These are phyloP conservation scores for Megathymus violae DNA, from an alignment of 1,140 invertebrate species.

Conservation along the genomic window DNA sequence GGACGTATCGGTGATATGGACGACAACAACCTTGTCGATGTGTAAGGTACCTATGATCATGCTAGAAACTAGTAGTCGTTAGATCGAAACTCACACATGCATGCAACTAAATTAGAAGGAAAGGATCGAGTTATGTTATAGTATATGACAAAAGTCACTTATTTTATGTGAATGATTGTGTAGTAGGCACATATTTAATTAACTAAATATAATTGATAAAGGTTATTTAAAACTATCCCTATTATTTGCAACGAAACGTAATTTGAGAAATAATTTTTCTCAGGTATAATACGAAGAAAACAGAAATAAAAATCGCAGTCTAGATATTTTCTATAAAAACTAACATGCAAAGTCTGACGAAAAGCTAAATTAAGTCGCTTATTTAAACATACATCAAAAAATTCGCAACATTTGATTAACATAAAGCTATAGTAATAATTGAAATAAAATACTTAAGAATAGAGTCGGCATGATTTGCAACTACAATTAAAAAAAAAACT, in stretches of 20 bases:
- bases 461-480: conserved; percentile 52
- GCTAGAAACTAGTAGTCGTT: neutral
- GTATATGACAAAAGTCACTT: neutral
- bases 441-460: conserved; percentile 13
- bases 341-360: conserved; percentile 58
- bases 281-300: conserved; percentile 11
- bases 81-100: conserved; percentile 27
- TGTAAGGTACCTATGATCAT: conserved; percentile 17
- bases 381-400: conserved; percentile 36
- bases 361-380: conserved; percentile 54
- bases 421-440: conserved; percentile 56
- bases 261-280: neutral
- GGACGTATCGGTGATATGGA: conserved; percentile 17
- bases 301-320: conserved; percentile 13
- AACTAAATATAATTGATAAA: neutral
- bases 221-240: conserved; percentile 3
- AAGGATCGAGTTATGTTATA: conserved; percentile 1
- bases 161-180: conserved; percentile 2
- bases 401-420: conserved; percentile 44
- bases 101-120: conserved; percentile 17
- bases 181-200: conserved; percentile 4
- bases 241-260: neutral
- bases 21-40: conserved; percentile 16
- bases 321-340: conserved; percentile 43
- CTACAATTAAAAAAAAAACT: no score